A percentile compares a stretch with the other conserved stretches of the same genome.
Evolutionary conservation across 2,888 invertebrate genomes (phyloP).

Genomic region (Pardosa pseudoannulata): DNA sequence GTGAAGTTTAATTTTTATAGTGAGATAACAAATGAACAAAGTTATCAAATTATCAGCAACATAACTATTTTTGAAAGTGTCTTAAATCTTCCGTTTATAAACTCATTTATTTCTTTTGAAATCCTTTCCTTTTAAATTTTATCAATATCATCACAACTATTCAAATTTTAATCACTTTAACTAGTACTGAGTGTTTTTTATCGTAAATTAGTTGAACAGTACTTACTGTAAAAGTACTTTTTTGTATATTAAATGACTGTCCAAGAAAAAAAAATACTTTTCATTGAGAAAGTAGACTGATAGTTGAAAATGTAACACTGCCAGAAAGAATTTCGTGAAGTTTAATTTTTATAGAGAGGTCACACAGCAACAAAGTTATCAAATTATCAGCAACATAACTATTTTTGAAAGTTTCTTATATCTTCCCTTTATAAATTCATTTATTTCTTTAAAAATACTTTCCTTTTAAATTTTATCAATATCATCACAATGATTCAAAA

Average conservation of each 20-base stretch:
- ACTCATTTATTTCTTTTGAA: not conserved
- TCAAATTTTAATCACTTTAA: not conserved
- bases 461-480: not conserved
- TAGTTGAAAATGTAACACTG: too few relatives aligned
- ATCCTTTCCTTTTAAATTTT: not conserved
- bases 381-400: slow-evolving; percentile 1
- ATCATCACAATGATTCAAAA: not conserved
- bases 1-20: too few relatives aligned
- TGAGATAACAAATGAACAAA: not conserved
- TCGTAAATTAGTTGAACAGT: too few relatives aligned
- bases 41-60: slow-evolving; percentile 1
- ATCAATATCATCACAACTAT: not conserved
- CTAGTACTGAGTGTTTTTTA: too few relatives aligned
- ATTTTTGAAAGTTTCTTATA: not conserved
- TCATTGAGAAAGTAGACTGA: too few relatives aligned
- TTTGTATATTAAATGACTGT: too few relatives aligned
- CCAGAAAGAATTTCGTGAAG: too few relatives aligned
- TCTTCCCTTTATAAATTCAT: not conserved
- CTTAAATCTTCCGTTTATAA: not conserved
- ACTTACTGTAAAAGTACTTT: too few relatives aligned
- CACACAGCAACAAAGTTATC: not conserved
- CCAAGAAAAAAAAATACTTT: too few relatives aligned
- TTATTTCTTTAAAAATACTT: not conserved
- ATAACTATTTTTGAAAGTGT: not conserved
- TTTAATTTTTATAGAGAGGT: too few relatives aligned